phyloP scores from a whole-genome alignment of 2,113 vertebrate species.

The Geothlypis trichas region DNA sequence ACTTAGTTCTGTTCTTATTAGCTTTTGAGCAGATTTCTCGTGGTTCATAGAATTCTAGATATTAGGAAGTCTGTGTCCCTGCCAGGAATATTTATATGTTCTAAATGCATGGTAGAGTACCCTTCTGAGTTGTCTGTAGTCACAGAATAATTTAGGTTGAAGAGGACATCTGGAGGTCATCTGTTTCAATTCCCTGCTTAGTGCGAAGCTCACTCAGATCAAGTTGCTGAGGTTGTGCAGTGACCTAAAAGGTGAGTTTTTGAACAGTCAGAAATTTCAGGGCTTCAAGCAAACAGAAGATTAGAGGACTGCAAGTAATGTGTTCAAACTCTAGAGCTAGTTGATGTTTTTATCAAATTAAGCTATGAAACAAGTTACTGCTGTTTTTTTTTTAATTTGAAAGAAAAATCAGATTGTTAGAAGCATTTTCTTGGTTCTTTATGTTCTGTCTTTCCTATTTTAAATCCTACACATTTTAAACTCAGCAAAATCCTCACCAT shows the following conservation, averaged over 20 bases:
- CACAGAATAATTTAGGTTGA: neutral
- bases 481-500: neutral
- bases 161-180: neutral
- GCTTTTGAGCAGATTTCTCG: neutral
- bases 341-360: neutral
- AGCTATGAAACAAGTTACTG: neutral
- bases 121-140: neutral
- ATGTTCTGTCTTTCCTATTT: neutral
- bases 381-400: neutral
- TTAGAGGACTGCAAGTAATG: neutral
- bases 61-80: neutral
- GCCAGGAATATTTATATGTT: neutral
- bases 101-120: neutral
- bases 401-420: neutral
- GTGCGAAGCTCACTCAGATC: neutral
- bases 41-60: neutral
- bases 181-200: neutral
- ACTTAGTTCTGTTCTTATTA: neutral
- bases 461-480: neutral
- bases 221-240: neutral
- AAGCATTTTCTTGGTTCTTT: neutral
- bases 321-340: neutral
- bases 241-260: neutral
- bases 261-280: neutral
- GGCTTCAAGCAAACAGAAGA: neutral